Percentiles rank a stretch among this genome's conserved stretches.
Conservation (phyloP, 2,797 vertebrate species). For the Anguilla obscura region DNA sequence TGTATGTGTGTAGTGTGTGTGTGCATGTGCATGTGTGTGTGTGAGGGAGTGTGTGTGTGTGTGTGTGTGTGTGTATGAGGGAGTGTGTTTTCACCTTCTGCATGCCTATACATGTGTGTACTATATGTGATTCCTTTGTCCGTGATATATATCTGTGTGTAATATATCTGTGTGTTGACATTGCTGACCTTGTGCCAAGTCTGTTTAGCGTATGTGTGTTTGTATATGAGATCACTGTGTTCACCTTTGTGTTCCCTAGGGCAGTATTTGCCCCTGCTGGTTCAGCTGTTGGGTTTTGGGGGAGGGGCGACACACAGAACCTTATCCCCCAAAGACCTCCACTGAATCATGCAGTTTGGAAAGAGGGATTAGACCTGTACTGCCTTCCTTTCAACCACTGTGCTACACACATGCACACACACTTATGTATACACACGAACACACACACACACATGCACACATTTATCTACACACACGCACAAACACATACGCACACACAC, state of each 20-base stretch:
- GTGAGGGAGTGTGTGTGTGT: conserved; percentile 4
- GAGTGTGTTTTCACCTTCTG: conserved; percentile 21
- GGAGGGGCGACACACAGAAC: background rate
- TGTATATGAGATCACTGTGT: background rate
- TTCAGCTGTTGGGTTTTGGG: conserved; percentile 38
- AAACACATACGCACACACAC: background rate
- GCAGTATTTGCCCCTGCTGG: conserved; percentile 23
- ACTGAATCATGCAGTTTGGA: background rate
- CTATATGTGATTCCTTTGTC: background rate
- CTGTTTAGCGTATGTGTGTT: conserved; percentile 15
- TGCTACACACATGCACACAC: background rate
- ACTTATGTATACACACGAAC: background rate
- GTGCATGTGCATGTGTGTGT: conserved; percentile 6
- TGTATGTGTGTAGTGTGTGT: conserved; percentile 5
- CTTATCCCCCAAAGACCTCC: background rate
- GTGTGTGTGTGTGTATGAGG: conserved; percentile 13
- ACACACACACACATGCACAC: background rate
- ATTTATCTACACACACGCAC: background rate
- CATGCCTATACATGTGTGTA: background rate
- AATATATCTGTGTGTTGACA: background rate
- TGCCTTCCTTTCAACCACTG: background rate
- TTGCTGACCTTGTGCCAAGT: conserved; percentile 10
- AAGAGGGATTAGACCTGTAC: conserved; percentile 27
- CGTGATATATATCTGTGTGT: background rate
- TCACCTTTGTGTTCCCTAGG: background rate